Evolutionary conservation across 2,888 invertebrate species (phyloP).

Genomic region (Andrena dorsata): DNA sequence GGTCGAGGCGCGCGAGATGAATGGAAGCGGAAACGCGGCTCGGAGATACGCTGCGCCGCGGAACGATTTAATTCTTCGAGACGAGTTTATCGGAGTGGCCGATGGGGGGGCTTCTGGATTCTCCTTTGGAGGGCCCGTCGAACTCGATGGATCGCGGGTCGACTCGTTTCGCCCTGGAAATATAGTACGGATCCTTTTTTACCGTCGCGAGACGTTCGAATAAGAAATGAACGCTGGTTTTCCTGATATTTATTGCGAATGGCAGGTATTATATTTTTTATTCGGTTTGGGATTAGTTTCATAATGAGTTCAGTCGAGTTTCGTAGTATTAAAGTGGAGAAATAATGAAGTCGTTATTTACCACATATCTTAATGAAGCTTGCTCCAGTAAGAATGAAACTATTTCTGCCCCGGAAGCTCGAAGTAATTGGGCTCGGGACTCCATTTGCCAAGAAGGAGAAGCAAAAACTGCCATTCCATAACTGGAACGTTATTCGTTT

Average conservation of each 20-base stretch:
- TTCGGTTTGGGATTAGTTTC: no score
- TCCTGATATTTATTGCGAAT: neutral
- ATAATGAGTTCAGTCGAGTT: no score
- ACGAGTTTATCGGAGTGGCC: constrained; percentile 40
- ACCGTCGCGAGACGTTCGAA: neutral
- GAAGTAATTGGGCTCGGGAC: constrained; percentile 6
- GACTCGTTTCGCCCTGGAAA: constrained; percentile 1
- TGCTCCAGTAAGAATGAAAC: neutral
- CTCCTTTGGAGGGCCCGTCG: neutral
- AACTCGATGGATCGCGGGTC: constrained; percentile 10
- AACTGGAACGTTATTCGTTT: neutral
- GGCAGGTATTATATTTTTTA: neutral
- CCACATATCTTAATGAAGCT: neutral
- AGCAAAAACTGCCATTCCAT: neutral
- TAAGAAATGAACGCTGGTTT: neutral
- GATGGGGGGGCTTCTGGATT: neutral
- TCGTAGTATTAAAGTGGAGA: no score
- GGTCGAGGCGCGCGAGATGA: constrained; percentile 40
- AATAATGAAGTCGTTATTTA: no score
- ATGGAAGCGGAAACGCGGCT: constrained; percentile 34
- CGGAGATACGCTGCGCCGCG: constrained; percentile 33
- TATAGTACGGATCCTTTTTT: neutral
- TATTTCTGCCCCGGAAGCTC: constrained; percentile 3
- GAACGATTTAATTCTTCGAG: constrained; percentile 52
- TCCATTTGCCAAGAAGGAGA: neutral